These are phyloP conservation scores for Lagopus muta DNA, from an alignment of 2,113 vertebrate genomes.

Conservation along the genomic window DNA sequence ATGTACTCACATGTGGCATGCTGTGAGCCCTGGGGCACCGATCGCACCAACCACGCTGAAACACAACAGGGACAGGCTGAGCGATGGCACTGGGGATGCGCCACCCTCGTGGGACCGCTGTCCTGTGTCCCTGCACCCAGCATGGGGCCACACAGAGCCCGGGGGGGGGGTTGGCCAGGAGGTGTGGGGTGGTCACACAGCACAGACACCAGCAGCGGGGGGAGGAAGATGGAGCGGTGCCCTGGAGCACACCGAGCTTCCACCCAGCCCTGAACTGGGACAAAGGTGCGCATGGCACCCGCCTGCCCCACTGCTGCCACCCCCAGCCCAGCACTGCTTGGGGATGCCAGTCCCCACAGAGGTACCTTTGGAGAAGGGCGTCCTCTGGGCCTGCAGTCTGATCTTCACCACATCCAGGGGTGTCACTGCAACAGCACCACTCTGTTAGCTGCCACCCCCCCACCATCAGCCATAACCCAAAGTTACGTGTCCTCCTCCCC, in stretches of 20 bases:
- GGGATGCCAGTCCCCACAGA: neutral
- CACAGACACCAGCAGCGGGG: neutral
- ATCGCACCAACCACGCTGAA: slow-evolving; percentile 77
- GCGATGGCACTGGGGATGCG: accelerated
- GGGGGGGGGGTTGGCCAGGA: no score
- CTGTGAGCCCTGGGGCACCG: slow-evolving; percentile 81
- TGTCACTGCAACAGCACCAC: slow-evolving; percentile 78
- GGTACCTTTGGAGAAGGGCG: slow-evolving; percentile 84
- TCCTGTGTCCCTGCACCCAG: neutral
- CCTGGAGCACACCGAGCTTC: neutral
- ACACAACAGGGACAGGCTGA: slow-evolving; percentile 52
- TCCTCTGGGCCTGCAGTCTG: slow-evolving; percentile 91
- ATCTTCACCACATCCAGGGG: slow-evolving; percentile 97
- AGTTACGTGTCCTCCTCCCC: accelerated
- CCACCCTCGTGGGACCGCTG: neutral
- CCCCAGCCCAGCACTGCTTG: neutral
- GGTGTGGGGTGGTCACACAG: neutral
- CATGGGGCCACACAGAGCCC: neutral
- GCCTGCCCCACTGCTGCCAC: neutral
- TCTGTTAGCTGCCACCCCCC: neutral
- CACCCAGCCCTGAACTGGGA: neutral
- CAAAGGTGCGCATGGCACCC: neutral
- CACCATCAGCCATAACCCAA: accelerated
- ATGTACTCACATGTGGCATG: slow-evolving; percentile 89
- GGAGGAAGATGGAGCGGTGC: neutral